Evolutionary conservation across 2,888 invertebrate species (phyloP), one percentile per base, ranked within the genome.

Genomic region (Eupithecia dodoneata): DNA sequence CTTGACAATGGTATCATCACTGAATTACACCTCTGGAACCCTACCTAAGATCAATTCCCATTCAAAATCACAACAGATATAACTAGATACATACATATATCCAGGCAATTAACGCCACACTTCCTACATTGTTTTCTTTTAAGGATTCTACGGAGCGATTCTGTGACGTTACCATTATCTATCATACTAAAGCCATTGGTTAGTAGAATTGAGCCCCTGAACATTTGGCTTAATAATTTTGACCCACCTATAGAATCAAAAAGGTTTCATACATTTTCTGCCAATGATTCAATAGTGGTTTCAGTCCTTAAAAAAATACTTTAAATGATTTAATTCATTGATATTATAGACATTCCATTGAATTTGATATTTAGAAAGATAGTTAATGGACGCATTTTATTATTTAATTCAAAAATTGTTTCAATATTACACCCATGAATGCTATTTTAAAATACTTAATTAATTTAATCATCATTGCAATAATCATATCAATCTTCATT

Each of bases 401-500:
- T 45, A 44, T 18, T 45, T 42, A 15, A 42, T 63, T 30, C 30
- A 2, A n/a, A 55, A 63, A 65, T 67, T 67, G 44, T 15, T 67
- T 44, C 13, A 52, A 42, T 63, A 74, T 69, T 18, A 55, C 55
- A 44, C n/a, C 0, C 63, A 12, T 63, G 10, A 63, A 63, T 30
- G 10, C 4, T 73, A 45, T 9, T 44, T 59, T 41, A 59, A 63
- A 45, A 9, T 70, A 10, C 18, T 59, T 71, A 71, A 45, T 72
- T 75, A 52, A 10, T 75, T 63, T 73, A 67, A 71, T 66, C 49
- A 77, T 75, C 70, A 71, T 73, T 73, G 63, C 79, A 78, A 78
- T 72, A 70, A 76, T 73, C 75, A 78, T 78, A 78, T 78, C 78
- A 76, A 73, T 66, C 42, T 63, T 63, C 9, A 18, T 63, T 63